These are phyloP conservation scores for Corvus hawaiiensis DNA, from an alignment of 2,113 vertebrate genomes.

Conservation along the genomic window DNA sequence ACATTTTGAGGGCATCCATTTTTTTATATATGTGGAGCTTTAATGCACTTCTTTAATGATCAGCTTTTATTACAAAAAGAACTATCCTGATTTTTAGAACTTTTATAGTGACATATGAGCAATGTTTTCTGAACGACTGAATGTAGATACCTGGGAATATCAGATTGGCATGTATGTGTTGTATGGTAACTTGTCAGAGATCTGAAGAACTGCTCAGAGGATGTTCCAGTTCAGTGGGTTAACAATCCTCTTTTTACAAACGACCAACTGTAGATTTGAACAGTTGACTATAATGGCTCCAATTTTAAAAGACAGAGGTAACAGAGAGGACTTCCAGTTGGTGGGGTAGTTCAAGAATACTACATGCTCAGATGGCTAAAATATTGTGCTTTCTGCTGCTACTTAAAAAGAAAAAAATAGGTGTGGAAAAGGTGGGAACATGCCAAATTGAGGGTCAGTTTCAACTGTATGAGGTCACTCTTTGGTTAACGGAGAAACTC, in stretches of 20 bases:
- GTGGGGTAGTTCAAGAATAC: constrained; percentile 60
- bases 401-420: constrained; percentile 13
- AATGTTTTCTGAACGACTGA: not conserved
- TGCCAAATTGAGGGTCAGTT: constrained; percentile 42
- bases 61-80: not conserved
- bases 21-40: not conserved
- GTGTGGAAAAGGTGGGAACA: constrained; percentile 25
- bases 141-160: not conserved
- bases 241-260: constrained; percentile 66
- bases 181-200: constrained; percentile 11
- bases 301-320: constrained; percentile 71
- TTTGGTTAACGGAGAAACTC: constrained; percentile 34
- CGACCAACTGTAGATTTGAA: constrained; percentile 62
- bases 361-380: constrained; percentile 57
- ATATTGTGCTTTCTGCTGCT: constrained; percentile 59
- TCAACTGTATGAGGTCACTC: constrained; percentile 18
- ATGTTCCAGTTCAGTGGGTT: constrained; percentile 69
- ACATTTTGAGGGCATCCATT: not conserved
- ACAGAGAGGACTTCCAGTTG: constrained; percentile 61
- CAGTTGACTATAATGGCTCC: constrained; percentile 69
- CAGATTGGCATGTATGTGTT: not conserved
- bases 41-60: not conserved
- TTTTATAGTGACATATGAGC: not conserved
- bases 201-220: constrained; percentile 27
- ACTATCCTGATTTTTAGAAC: not conserved